phyloP scores from a whole-genome alignment of 2,113 vertebrate genomes.

The Osmerus mordax region DNA sequence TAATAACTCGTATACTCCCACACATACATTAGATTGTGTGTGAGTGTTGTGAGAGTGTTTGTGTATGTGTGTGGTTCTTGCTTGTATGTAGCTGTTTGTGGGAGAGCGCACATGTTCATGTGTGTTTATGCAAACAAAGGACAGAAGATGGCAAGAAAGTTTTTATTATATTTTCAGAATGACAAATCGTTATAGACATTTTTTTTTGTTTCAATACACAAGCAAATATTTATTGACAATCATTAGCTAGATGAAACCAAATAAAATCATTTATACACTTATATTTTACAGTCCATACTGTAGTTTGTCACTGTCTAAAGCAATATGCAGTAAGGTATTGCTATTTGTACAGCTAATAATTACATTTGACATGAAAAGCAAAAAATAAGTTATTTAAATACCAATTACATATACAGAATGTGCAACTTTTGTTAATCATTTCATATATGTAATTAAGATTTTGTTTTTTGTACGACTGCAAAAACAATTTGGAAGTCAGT shows the following conservation, averaged over 20 bases:
- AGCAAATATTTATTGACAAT: constrained; percentile 88
- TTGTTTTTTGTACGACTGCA: constrained; percentile 48
- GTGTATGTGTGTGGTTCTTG: background rate
- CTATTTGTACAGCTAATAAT: constrained; percentile 97
- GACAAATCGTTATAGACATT: constrained; percentile 92
- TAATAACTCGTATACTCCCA: background rate
- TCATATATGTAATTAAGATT: constrained; percentile 81
- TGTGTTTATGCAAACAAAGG: background rate
- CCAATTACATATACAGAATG: constrained; percentile 99
- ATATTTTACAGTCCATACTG: constrained; percentile 89
- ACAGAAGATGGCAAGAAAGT: constrained; percentile 57
- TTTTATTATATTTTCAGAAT: constrained; percentile 80
- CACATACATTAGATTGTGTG: background rate
- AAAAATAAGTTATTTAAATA: constrained; percentile 99
- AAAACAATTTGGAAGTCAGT: constrained; percentile 55
- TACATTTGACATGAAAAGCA: constrained; percentile 89
- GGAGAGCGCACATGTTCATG: background rate
- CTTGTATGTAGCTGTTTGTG: background rate
- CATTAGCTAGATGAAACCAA: constrained; percentile 88
- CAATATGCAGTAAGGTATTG: constrained; percentile 85
- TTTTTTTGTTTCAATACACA: constrained; percentile 87
- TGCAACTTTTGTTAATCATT: constrained; percentile 92
- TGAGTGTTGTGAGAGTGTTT: background rate
- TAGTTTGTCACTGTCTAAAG: constrained; percentile 82
- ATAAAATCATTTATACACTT: constrained; percentile 93